phyloP scores from a whole-genome alignment of 2,113 vertebrate genomes.

The Nestor notabilis region DNA sequence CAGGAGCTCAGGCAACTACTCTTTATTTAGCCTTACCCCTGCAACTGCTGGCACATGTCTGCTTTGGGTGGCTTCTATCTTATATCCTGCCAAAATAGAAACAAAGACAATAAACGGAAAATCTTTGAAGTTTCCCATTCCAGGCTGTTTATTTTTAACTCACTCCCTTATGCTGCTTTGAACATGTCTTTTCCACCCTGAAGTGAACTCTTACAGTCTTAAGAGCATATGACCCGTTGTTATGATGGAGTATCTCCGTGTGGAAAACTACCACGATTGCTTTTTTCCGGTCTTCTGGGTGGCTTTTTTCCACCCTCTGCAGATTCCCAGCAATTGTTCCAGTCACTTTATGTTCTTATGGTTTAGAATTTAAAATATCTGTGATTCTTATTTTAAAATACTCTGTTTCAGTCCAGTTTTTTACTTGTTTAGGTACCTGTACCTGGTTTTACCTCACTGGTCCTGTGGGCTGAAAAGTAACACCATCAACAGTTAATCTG shows the following conservation, averaged over 20 bases:
- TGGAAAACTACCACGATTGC: neutral
- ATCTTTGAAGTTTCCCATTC: conserved; percentile 26
- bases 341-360: neutral
- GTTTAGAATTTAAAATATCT: neutral
- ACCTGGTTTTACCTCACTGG: neutral
- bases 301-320: neutral
- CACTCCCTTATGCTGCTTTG: neutral
- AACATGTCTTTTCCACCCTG: neutral
- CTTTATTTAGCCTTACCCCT: neutral
- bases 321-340: neutral
- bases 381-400: neutral
- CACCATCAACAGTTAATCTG: neutral
- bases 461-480: neutral
- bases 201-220: neutral
- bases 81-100: conserved; percentile 15
- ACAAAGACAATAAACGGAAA: conserved; percentile 42
- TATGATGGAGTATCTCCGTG: neutral
- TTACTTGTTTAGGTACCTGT: too few relatives aligned
- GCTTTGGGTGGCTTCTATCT: neutral
- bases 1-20: neutral
- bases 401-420: neutral
- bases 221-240: neutral
- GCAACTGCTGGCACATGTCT: neutral
- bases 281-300: neutral
- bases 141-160: conserved; percentile 53